Conservation (phyloP, 2,888 invertebrate genomes). For the Herminia tarsipennalis region DNA sequence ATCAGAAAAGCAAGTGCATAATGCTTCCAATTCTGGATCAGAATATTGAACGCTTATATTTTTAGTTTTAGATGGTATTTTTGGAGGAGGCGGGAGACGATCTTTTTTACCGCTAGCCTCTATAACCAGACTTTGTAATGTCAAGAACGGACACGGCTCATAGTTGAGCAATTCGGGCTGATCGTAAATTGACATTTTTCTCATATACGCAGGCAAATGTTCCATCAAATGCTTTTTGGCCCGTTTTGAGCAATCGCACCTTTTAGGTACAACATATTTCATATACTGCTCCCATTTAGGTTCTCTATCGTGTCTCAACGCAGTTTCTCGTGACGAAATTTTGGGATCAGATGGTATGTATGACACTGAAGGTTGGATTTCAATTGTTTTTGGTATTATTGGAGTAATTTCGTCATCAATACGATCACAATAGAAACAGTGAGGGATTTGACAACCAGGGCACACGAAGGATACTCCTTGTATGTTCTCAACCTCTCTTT, state of each 20-base stretch:
- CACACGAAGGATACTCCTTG: constrained; percentile 54
- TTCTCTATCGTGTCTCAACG: constrained; percentile 59
- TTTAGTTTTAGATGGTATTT: constrained; percentile 49
- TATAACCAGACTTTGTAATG: constrained; percentile 58
- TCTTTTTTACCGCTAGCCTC: constrained; percentile 46
- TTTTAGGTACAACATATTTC: constrained; percentile 54
- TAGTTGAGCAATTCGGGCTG: constrained; percentile 62
- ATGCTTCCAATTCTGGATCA: constrained; percentile 58
- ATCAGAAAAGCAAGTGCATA: constrained; percentile 68
- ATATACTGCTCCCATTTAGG: constrained; percentile 71
- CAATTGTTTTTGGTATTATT: background rate
- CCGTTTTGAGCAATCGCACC: constrained; percentile 60
- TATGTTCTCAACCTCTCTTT: constrained; percentile 64
- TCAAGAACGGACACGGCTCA: constrained; percentile 55
- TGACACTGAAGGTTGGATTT: constrained; percentile 21
- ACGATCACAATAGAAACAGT: constrained; percentile 24
- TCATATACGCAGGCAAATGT: constrained; percentile 73
- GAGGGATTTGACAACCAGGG: constrained; percentile 54
- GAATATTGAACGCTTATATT: constrained; percentile 60
- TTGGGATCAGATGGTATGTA: constrained; percentile 45
- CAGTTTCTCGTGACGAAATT: constrained; percentile 46
- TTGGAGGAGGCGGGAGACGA: constrained; percentile 21
- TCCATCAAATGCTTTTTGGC: constrained; percentile 67
- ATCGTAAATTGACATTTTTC: constrained; percentile 59
- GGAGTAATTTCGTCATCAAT: background rate